Evolutionary conservation across 2,888 invertebrate species (phyloP), one percentile per base, ranked within the genome.

Genomic region (Pilophorus perplexus): DNA sequence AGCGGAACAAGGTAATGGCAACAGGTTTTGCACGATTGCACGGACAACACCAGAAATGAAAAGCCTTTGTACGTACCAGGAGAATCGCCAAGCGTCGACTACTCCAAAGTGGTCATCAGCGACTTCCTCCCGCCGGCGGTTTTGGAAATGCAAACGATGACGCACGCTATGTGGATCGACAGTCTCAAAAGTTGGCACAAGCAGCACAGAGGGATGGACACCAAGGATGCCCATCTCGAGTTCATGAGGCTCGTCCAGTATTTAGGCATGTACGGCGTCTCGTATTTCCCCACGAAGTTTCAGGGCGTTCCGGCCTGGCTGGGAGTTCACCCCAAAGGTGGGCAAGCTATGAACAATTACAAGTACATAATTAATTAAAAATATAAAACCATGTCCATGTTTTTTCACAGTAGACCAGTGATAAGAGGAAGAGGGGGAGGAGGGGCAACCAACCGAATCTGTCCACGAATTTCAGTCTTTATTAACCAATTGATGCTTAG

Each of bases 171-270:
- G 46, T 69, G 69, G 69, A 50, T 59, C 14, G 55, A 65, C 33
- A 69, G 64, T 28, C 62, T 69, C 16, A 55, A 44, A 28, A 60
- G 55, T 23, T 69, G 69, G 69, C 69, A 69, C 44, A 67, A 57
- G 27, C 67, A 69, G 25, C 69, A 69, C 40, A 46, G 62, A 37
- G 67, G 69, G 0, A 6, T 68, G 22, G 65, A 66, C 14, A 22
- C 55, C 3, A 48, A 20, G 10, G 68, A 68, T 16, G 66, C 67
- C 3, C 67, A 64, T 14, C 37, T 65, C 23, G 67, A 69, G 18
- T 69, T 68, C 37, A 55, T 69, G 27, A 52, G 64, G 23, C 25
- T 68, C 5, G 66, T 64, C 12, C 69, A 69, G 44, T 66, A 69
- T 42, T 25, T 69, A 4, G 62, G 57, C 12, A 69, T 66, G 66